These are phyloP conservation scores for Rhinoderma darwinii DNA, from an alignment of 2,113 vertebrate genomes.

Conservation along the genomic window DNA sequence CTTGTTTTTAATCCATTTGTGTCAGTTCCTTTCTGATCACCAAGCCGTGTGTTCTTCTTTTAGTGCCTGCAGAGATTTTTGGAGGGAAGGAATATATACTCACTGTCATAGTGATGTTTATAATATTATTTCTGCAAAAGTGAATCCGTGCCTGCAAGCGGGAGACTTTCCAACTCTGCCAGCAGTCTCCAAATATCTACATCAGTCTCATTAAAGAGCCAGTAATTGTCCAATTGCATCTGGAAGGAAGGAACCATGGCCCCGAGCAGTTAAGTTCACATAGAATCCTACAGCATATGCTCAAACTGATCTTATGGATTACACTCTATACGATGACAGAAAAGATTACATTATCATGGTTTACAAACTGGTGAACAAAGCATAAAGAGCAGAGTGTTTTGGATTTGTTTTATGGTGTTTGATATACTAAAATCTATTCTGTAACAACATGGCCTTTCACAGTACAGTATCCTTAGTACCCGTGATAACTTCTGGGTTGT, in stretches of 20 bases:
- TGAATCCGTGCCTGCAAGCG: constrained; percentile 36
- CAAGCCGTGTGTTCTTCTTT: background rate
- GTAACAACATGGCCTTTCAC: background rate
- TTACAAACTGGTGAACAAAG: background rate
- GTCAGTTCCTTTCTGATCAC: constrained; percentile 42
- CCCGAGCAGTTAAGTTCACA: background rate
- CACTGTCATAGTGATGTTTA: constrained; percentile 42
- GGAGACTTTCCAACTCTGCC: constrained; percentile 34
- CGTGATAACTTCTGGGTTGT: too few species aligned
- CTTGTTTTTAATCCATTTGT: constrained; percentile 52
- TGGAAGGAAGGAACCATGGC: background rate
- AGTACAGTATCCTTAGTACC: too few species aligned
- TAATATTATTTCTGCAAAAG: constrained; percentile 52
- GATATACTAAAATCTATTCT: background rate
- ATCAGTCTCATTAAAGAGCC: constrained; percentile 37
- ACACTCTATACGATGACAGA: background rate
- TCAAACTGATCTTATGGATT: constrained; percentile 17
- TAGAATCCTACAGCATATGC: constrained; percentile 9
- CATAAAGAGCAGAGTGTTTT: background rate
- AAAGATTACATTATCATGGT: background rate
- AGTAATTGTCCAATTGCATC: constrained; percentile 39
- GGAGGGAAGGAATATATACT: constrained; percentile 8
- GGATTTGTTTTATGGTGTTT: background rate
- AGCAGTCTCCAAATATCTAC: background rate
- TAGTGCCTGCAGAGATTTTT: constrained; percentile 48